Evolutionary conservation across 2,113 vertebrate species (phyloP), one percentile per base, ranked within the genome.

Genomic region (Phalacrocorax pelagicus): DNA sequence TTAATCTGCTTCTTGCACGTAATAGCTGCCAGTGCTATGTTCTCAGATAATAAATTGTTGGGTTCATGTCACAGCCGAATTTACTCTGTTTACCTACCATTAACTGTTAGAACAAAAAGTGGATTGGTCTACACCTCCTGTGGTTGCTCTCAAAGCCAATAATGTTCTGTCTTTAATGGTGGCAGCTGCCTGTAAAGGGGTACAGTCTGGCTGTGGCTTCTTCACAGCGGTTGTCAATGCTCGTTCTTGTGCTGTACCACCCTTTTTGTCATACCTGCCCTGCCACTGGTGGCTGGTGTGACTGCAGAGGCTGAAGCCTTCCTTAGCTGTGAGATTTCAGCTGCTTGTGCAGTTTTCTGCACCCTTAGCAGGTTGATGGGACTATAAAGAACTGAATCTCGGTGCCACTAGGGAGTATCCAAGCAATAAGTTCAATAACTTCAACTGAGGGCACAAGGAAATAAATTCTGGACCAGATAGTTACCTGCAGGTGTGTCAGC

Each of bases 161-260:
- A 77, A 44, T 0, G 1, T 32, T 83, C 21, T 59, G 23, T 61
- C 63, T 81, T 73, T 71, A 71, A 23, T 16, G 47, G 12, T 34
- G 16, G 14, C 34, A 66, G 0, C 30, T 40, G 38, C 42, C 46
- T 65, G 22, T 57, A 38, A 12, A 13, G 51, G 40, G 29, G 11
- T 44, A 32, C n/a, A 19, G 20, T 51, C 24, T 54, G 81, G 26
- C 52, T 67, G 24, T 47, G 51, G 40, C 36, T 70, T 70, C 65
- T 51, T 75, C 63, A 10, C 30, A 4, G 63, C 29, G n/a, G 19
- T 34, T n/a, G 40, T 55, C 27, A 6, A 0, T 30, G 42, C 65
- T 71, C 0, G 0, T 77, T 52, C 36, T 32, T n/a, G 63, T 46
- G 54, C 59, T 80, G 0, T 8, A 14, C 15, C 13, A 42, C 1